Conservation (phyloP, 2,888 invertebrate species). For the Chaetogeoica ovagalla region DNA sequence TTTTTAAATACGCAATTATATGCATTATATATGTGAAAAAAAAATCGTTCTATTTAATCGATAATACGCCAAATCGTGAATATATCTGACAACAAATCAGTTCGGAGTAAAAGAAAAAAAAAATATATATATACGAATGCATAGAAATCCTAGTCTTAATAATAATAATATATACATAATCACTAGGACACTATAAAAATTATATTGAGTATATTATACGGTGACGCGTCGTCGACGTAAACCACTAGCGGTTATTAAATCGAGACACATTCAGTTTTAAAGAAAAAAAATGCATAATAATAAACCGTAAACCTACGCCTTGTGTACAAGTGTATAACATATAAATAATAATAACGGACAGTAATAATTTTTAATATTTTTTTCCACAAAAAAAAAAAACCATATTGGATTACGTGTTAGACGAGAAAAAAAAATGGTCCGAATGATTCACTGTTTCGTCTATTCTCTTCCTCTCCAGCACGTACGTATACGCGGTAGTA, state of each 20-base stretch:
- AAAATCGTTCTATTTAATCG: no score
- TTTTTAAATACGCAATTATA: no score
- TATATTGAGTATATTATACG: no score
- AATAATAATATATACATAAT: no score
- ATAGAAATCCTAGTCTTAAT: no score
- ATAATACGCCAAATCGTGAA: no score
- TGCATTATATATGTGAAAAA: no score
- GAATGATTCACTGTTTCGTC: not conserved
- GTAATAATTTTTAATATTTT: not conserved
- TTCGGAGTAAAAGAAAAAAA: no score
- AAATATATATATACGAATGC: no score
- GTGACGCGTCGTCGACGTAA: not conserved
- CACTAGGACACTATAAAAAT: no score
- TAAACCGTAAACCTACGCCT: not conserved
- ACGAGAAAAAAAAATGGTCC: conserved; percentile 2
- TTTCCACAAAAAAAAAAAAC: conserved; percentile 9
- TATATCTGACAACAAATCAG: no score
- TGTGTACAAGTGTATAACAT: not conserved
- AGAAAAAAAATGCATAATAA: conserved; percentile 7
- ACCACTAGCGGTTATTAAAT: conserved; percentile 20
- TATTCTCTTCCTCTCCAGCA: no score
- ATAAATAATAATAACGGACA: conserved; percentile 1
- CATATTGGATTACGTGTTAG: conserved; percentile 28
- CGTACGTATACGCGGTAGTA: not conserved
- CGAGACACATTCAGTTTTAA: not conserved